These are phyloP conservation scores for Ochotona curzoniae DNA, from an alignment of 2,113 vertebrate species.

Conservation along the genomic window DNA sequence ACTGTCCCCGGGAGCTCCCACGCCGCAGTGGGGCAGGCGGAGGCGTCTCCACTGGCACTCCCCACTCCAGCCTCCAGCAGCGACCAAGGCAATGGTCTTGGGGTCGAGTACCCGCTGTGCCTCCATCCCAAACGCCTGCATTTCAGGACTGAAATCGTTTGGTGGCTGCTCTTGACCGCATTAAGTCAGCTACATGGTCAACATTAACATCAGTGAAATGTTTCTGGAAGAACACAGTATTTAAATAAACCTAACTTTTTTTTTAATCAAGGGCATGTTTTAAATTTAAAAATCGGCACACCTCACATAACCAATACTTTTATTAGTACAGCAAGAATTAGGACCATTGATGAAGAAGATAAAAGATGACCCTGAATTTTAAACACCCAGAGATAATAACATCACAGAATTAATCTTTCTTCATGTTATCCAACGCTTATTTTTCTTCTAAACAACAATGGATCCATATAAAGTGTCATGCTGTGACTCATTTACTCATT, in stretches of 20 bases:
- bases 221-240: not conserved
- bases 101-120: not conserved
- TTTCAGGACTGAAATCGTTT: not conserved
- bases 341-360: constrained; percentile 6
- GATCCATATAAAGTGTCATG: not conserved
- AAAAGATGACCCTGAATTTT: not conserved
- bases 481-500: not conserved
- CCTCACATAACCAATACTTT: not conserved
- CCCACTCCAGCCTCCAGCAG: no score
- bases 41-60: no score
- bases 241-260: not conserved
- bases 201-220: not conserved
- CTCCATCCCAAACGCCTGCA: not conserved
- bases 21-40: no score
- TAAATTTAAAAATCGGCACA: not conserved
- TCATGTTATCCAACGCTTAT: not conserved
- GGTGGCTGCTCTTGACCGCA: not conserved
- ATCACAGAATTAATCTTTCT: not conserved
- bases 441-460: not conserved
- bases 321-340: not conserved
- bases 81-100: not conserved
- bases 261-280: not conserved
- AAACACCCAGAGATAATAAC: not conserved
- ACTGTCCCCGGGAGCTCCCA: not conserved
- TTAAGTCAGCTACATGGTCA: not conserved